A percentile compares a stretch with the other conserved stretches of the same genome.
phyloP scores from a whole-genome alignment of 2,888 invertebrate genomes.

The Molanna angustata region DNA sequence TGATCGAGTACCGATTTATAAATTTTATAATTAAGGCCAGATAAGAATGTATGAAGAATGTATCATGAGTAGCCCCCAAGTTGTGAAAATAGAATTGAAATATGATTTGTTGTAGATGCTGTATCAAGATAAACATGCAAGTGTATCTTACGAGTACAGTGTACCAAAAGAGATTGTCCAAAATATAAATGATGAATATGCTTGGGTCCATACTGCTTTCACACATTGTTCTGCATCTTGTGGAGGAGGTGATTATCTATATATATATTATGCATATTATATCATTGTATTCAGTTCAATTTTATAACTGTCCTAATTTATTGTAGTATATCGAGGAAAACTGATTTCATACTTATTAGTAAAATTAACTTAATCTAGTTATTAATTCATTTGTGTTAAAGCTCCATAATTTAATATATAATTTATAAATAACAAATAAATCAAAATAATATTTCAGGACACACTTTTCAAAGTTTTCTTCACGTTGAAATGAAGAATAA shows the following conservation, averaged over 20 bases:
- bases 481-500: too few relatives aligned
- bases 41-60: too few relatives aligned
- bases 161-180: conserved; percentile 70
- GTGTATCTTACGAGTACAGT: conserved; percentile 87
- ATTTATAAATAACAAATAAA: too few relatives aligned
- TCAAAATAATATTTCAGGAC: too few relatives aligned
- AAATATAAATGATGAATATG: conserved; percentile 69
- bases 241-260: conserved; percentile 69
- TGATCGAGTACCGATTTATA: too few relatives aligned
- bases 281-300: background rate
- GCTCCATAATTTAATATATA: too few relatives aligned
- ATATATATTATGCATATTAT: background rate
- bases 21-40: too few relatives aligned
- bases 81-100: too few relatives aligned
- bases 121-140: conserved; percentile 80
- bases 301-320: too few relatives aligned
- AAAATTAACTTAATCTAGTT: background rate
- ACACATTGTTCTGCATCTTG: conserved; percentile 82
- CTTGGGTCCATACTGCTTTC: conserved; percentile 76
- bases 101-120: conserved; percentile 71
- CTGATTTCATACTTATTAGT: background rate
- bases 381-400: background rate
- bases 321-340: too few relatives aligned
- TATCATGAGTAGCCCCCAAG: too few relatives aligned
- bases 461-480: too few relatives aligned